phyloP scores from a whole-genome alignment of 2,113 vertebrate species.

The Sapajus apella region DNA sequence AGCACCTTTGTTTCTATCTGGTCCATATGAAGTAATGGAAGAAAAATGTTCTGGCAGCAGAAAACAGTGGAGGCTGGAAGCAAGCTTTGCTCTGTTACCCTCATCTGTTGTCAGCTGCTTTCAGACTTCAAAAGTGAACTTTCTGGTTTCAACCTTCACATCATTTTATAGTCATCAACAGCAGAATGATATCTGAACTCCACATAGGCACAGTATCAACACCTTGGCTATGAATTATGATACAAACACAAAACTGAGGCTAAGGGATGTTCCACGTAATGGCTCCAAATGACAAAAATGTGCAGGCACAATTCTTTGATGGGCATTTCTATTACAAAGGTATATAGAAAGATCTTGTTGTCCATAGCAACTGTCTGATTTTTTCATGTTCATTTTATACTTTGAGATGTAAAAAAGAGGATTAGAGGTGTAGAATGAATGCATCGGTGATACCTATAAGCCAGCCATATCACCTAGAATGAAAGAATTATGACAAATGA shows the following conservation, averaged over 20 bases:
- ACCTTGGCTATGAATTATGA: background rate
- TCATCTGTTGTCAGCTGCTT: slow-evolving; percentile 71
- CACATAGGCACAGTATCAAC: background rate
- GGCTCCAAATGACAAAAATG: background rate
- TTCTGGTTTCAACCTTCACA: slow-evolving; percentile 65
- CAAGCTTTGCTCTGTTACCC: background rate
- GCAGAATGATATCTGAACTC: background rate
- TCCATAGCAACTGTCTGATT: background rate
- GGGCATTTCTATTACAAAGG: background rate
- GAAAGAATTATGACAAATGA: background rate
- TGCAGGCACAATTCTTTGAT: background rate
- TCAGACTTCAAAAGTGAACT: slow-evolving; percentile 34
- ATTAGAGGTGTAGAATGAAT: background rate
- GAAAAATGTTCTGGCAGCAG: slow-evolving; percentile 19
- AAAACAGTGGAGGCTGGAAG: background rate
- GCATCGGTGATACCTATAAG: accelerated
- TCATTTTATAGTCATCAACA: background rate
- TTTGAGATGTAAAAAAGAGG: background rate
- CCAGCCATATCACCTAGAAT: background rate
- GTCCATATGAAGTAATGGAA: background rate
- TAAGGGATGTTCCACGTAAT: background rate
- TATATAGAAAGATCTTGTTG: background rate
- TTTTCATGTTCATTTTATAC: background rate
- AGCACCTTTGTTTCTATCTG: slow-evolving; percentile 33
- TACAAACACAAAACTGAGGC: slow-evolving; percentile 30